These are phyloP conservation scores for Gadopsis bispinosus DNA, from an alignment of 2,797 vertebrate genomes.

Conservation along the genomic window DNA sequence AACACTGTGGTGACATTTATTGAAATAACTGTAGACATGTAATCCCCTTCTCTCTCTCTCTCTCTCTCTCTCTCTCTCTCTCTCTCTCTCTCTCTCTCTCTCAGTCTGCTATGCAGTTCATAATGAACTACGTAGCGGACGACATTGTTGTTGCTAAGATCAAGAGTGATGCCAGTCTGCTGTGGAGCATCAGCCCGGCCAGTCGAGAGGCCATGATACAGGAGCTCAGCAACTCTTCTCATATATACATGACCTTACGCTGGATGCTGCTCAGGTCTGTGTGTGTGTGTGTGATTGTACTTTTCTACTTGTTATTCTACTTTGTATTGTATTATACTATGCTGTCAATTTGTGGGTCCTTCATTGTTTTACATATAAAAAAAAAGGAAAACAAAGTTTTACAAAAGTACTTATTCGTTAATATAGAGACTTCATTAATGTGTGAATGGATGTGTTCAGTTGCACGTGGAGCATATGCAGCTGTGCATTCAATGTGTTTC, in stretches of 20 bases:
- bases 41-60: background rate
- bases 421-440: background rate
- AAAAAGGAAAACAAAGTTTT: background rate
- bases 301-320: background rate
- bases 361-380: background rate
- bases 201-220: constrained; percentile 74
- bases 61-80: background rate
- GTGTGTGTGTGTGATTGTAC: background rate
- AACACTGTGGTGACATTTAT: background rate
- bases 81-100: background rate
- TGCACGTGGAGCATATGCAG: background rate
- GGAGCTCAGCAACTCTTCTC: constrained; percentile 77
- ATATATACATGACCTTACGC: constrained; percentile 77
- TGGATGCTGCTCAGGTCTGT: constrained; percentile 79
- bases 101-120: constrained; percentile 79
- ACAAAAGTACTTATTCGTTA: background rate
- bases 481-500: background rate
- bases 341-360: background rate
- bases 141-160: constrained; percentile 78
- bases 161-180: constrained; percentile 83
- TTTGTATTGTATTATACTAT: background rate
- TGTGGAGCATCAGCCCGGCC: constrained; percentile 83
- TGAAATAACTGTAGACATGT: background rate
- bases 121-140: constrained; percentile 79
- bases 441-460: background rate